phyloP scores from a whole-genome alignment of 2,888 invertebrate species.

The Melinaea marsaeus region DNA sequence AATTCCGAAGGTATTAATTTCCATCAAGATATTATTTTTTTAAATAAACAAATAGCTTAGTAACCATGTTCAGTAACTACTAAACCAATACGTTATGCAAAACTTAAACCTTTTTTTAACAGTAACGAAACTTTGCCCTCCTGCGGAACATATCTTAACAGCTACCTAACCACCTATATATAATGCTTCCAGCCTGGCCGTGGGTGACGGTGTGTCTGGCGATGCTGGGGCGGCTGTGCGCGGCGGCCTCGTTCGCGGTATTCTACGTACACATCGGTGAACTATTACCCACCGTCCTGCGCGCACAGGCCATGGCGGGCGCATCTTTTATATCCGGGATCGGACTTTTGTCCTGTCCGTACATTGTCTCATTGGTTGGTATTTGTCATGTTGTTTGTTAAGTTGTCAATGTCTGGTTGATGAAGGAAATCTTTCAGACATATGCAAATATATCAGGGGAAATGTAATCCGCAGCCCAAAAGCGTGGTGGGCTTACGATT shows the following conservation, averaged over 20 bases:
- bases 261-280: conserved; percentile 85
- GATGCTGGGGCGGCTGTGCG: conserved; percentile 81
- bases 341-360: conserved; percentile 80
- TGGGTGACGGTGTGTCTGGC: conserved; percentile 81
- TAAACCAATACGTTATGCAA: neutral
- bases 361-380: conserved; percentile 77
- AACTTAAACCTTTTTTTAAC: too few relatives aligned
- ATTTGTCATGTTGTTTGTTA: neutral
- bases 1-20: too few relatives aligned
- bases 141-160: neutral
- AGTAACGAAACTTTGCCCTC: too few relatives aligned
- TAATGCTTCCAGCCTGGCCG: conserved; percentile 67
- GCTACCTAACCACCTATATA: neutral
- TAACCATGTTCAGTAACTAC: too few relatives aligned
- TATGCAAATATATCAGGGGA: too few relatives aligned
- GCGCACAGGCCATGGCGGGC: conserved; percentile 82
- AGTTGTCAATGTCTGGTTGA: too few relatives aligned
- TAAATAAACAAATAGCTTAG: too few relatives aligned
- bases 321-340: conserved; percentile 81
- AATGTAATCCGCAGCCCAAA: too few relatives aligned
- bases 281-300: conserved; percentile 80
- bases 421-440: too few relatives aligned
- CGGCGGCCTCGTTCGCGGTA: conserved; percentile 82
- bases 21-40: too few relatives aligned
- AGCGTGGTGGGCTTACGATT: too few relatives aligned